Base-by-base conservation (phyloP, 2,888 invertebrate genomes). In the Trisateles emortualis region DNA sequence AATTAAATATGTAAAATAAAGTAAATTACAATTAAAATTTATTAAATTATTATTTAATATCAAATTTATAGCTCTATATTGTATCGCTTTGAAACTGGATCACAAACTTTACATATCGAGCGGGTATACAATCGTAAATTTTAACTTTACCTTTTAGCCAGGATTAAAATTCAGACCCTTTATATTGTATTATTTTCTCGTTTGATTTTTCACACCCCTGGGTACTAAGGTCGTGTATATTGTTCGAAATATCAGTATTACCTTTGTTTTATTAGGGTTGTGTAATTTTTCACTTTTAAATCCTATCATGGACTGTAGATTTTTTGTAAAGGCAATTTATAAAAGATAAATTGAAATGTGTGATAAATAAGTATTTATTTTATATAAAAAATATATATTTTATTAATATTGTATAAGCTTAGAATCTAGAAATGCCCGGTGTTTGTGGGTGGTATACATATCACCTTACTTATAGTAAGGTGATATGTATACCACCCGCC, bases 131-230 rank as follows among this genome's bases (percentile, higher is more conserved):
- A 39, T 47, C 40, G 51, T 59, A 59, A 67, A 67, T 53, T 49
- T 13, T 42, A 56, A 64, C 41, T 59, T 54, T 33, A 29, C 35
- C 24, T 48, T 13, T 32, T 39, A 30, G 26, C 44, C 39, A 35
- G 45, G 40, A 52, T 53, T 59, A 59, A 51, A 60, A 61, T 48
- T 48, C 47, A 48, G 13, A 46, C 39, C 68, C 52, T 40, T 53
- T 53, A 50, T 33, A 56, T 38, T 24, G 19, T 26, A 60, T 67
- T 54, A 57, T 57, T 53, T 52, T 8, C 39, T 8, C 36, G 32
- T 56, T 54, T 60, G 53, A 54, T 53, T 64, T 65, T 54, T 52
- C 42, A 46, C 60, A 54, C 57, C 57, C 52, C 10, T 40, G 41
- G 59, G 53, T 30, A 9, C 17, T 24, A 24, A 8, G 24, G 33